phyloP scores from a whole-genome alignment of 2,888 invertebrate genomes.

The Venusia cambrica region DNA sequence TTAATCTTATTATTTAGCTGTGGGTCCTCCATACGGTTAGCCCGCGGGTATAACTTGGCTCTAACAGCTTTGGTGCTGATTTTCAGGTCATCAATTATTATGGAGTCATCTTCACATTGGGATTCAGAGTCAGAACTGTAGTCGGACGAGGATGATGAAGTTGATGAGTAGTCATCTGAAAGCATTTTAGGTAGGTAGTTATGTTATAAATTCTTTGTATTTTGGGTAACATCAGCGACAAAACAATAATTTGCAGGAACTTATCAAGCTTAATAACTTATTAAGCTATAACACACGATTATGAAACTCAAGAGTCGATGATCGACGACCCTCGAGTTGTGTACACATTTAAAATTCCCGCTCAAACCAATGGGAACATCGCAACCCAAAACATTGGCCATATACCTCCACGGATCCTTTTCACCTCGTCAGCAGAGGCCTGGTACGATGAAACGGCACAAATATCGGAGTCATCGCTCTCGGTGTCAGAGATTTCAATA shows the following conservation, averaged over 20 bases:
- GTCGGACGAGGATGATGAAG: constrained; percentile 61
- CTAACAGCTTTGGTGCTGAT: constrained; percentile 41
- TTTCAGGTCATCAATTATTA: constrained; percentile 52
- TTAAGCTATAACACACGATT: too few species aligned
- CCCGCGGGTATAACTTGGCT: constrained; percentile 60
- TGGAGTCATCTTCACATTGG: constrained; percentile 67
- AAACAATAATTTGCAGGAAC: constrained; percentile 1
- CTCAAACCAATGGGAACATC: constrained; percentile 37
- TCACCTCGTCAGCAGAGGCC: constrained; percentile 74
- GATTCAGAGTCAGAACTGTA: constrained; percentile 72
- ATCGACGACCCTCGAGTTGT: too few species aligned
- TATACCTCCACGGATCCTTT: constrained; percentile 72
- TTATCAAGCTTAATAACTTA: too few species aligned
- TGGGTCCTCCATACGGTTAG: constrained; percentile 70
- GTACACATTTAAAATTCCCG: constrained; percentile 57
- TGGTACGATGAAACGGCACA: constrained; percentile 75
- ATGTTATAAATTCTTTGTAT: too few species aligned
- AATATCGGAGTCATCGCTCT: constrained; percentile 76
- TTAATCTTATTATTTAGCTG: constrained; percentile 56
- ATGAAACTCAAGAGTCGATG: too few species aligned
- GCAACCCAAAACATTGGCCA: constrained; percentile 24
- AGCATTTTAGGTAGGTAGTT: too few species aligned
- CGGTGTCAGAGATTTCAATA: constrained; percentile 74
- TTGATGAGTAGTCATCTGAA: constrained; percentile 57
- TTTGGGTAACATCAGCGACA: background rate